These are phyloP conservation scores for Eulithis prunata DNA, from an alignment of 2,888 invertebrate species.

Conservation along the genomic window DNA sequence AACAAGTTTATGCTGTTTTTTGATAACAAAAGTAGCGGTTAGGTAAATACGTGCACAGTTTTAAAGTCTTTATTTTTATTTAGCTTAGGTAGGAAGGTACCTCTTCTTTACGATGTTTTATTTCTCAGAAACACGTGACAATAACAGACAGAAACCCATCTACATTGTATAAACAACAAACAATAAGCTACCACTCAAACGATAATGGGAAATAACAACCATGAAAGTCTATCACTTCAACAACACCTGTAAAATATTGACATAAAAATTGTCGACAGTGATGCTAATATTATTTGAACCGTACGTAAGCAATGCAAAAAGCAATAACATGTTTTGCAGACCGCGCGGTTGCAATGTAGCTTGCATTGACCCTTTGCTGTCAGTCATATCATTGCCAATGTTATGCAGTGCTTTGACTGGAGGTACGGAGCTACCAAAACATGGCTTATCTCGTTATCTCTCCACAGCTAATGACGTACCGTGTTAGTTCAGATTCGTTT, in stretches of 20 bases:
- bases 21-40: too few species aligned
- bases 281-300: conserved; percentile 4
- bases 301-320: neutral
- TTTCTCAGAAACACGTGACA: neutral
- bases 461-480: too few species aligned
- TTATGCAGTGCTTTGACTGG: conserved; percentile 5
- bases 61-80: too few species aligned
- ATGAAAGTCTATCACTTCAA: conserved; percentile 1
- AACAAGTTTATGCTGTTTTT: too few species aligned
- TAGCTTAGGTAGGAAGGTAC: too few species aligned
- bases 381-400: conserved; percentile 17
- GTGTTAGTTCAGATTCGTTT: too few species aligned
- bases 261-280: neutral
- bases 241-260: conserved; percentile 5
- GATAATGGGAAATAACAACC: conserved; percentile 2
- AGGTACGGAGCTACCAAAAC: too few species aligned
- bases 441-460: too few species aligned
- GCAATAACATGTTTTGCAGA: conserved; percentile 30
- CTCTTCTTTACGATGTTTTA: neutral
- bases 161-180: neutral
- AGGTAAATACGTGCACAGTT: too few species aligned
- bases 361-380: conserved; percentile 28
- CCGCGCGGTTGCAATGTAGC: neutral
- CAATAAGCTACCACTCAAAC: conserved; percentile 3
- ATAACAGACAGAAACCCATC: neutral